Base-by-base conservation (phyloP, 2,797 vertebrate species). In the Silurus aristotelis region DNA sequence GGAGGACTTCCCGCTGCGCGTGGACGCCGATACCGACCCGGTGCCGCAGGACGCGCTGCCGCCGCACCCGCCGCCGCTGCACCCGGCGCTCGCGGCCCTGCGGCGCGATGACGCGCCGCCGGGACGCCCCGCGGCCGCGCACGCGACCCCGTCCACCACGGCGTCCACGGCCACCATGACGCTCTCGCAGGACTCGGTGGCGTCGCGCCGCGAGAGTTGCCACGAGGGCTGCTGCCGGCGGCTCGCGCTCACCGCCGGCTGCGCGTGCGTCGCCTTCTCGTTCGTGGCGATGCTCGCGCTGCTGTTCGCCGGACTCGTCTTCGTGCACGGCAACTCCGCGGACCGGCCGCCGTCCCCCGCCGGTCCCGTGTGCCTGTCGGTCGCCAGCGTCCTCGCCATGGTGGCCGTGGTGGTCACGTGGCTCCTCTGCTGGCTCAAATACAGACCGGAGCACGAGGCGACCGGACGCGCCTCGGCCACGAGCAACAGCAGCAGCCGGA, bases 231-330 rank as follows among this genome's bases (percentile, higher is more conserved):
- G 82, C 95, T 97, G 97, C 92, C 96, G 96, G 89, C 93, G 97
- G 20, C 96, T 97, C 64, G 97, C 96, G 86, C 94, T 97, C 90
- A 97, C 96, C 87, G 96, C 96, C 19, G 97, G 97, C 90, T 98
- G 97, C 94, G 97, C 97, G 60, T 98, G 97, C 94, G 96, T 98
- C 20, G 96, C 98, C 86, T 97, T 98, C 94, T 97, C 97, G 76
- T 97, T 98, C 82, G 94, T 98, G 73, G 96, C 97, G 93, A 97
- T 98, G 97, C 95, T 99, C 88, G 97, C 98, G 91, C 88, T 98
- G 93, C 95, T 98, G 66, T 98, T 98, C 95, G 96, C 97, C 92
- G 97, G 97, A 91, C 96, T 98, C 88, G 96, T 99, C 92, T 98
- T 99, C 78, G 97, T 99, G 92, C 97, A 98, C 93, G 97, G 96